phyloP scores from a whole-genome alignment of 2,888 invertebrate species.

The Catocala fraxini region DNA sequence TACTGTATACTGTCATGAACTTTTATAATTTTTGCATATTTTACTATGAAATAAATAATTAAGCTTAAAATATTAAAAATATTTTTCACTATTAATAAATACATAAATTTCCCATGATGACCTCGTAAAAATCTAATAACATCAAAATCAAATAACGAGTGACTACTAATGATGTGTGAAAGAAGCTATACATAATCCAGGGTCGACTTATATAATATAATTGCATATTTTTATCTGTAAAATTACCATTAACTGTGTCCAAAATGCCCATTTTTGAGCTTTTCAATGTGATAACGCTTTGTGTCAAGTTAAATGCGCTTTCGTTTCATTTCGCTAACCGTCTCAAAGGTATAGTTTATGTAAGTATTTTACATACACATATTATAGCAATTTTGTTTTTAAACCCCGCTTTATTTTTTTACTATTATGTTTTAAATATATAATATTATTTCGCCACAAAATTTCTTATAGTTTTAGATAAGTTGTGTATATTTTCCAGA shows the following conservation, averaged over 20 bases:
- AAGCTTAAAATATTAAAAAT: too few species aligned
- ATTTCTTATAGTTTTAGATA: not conserved
- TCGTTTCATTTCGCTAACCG: conserved; percentile 69
- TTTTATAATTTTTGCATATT: too few species aligned
- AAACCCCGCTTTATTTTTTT: not conserved
- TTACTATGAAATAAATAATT: too few species aligned
- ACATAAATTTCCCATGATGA: not conserved
- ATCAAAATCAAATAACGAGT: not conserved
- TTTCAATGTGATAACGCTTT: conserved; percentile 73
- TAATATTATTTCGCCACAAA: not conserved
- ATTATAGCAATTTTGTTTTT: conserved; percentile 1
- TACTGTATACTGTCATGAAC: too few species aligned
- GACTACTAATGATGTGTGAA: conserved; percentile 4
- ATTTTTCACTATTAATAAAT: not conserved
- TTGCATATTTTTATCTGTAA: conserved; percentile 15
- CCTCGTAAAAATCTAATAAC: not conserved
- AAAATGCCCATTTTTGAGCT: conserved; percentile 84
- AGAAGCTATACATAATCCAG: not conserved
- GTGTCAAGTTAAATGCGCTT: conserved; percentile 68
- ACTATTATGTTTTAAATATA: not conserved
- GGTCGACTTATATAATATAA: conserved; percentile 3
- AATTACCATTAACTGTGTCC: conserved; percentile 27
- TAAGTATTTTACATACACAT: conserved; percentile 57
- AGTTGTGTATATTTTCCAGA: not conserved
- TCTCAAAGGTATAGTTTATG: conserved; percentile 63